Conservation (phyloP, 2,113 vertebrate species). For the Paradoxurus hermaphroditus region DNA sequence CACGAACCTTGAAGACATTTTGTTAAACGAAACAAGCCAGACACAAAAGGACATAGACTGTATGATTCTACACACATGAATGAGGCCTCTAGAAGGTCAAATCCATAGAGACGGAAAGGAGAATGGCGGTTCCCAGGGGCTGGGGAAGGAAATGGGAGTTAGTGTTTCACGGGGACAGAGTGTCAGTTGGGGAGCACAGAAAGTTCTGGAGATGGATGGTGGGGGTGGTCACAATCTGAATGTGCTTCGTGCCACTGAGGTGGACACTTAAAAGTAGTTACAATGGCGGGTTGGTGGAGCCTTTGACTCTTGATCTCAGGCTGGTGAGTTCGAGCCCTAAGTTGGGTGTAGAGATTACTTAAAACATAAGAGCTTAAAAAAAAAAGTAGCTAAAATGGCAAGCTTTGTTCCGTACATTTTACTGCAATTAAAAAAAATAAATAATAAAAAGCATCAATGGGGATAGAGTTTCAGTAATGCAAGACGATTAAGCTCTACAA, state of each 20-base stretch:
- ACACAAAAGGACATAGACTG: fast-evolving
- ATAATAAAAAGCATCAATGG: neutral
- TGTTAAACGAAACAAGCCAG: neutral
- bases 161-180: neutral
- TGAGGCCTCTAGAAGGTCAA: neutral
- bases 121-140: neutral
- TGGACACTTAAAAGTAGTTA: neutral
- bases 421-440: neutral
- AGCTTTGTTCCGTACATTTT: neutral
- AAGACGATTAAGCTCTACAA: neutral
- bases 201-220: neutral
- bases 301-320: too few species aligned
- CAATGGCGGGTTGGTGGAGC: too few species aligned
- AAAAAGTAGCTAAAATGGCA: neutral
- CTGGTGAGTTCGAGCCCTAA: too few species aligned
- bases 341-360: too few species aligned
- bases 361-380: too few species aligned
- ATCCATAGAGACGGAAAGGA: neutral
- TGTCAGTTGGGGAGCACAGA: neutral
- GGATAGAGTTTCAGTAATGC: neutral
- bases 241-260: neutral
- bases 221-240: too few species aligned
- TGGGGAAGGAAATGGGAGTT: too few species aligned
- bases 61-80: neutral
- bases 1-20: fast-evolving